Conservation (phyloP, 1,140 invertebrate genomes). For the Aricia agestis region DNA sequence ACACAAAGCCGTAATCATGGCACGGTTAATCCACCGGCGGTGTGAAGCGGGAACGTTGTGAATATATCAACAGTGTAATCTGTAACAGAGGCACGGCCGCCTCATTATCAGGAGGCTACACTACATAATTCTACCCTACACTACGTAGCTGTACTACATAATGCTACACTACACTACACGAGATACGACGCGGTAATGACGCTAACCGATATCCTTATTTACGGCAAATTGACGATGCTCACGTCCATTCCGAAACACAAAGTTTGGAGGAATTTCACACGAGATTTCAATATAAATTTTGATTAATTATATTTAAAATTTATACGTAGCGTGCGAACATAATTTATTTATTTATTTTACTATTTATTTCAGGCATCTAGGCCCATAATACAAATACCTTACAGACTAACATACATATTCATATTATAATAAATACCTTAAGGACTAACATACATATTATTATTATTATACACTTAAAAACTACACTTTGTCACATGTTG, state of each 20-base stretch:
- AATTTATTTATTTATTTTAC: too few relatives aligned
- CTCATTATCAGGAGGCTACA: constrained; percentile 30
- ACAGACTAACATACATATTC: too few relatives aligned
- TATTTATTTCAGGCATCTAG: too few relatives aligned
- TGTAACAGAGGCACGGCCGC: constrained; percentile 13
- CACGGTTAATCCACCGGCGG: neutral
- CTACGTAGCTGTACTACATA: constrained; percentile 10
- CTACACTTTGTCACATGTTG: too few relatives aligned
- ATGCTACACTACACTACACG: constrained; percentile 12
- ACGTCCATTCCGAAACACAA: constrained; percentile 16
- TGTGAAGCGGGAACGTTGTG: neutral
- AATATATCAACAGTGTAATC: constrained; percentile 10
- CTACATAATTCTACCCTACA: constrained; percentile 9
- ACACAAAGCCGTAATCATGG: neutral
- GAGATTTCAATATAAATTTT: too few relatives aligned
- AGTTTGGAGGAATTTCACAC: neutral
- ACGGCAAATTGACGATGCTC: constrained; percentile 52
- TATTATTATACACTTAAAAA: too few relatives aligned
- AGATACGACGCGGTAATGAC: constrained; percentile 42
- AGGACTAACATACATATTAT: too few relatives aligned
- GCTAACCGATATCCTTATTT: constrained; percentile 65
- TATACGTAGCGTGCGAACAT: neutral
- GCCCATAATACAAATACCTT: too few relatives aligned
- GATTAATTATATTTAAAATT: too few relatives aligned
- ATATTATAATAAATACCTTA: too few relatives aligned